phyloP scores from a whole-genome alignment of 2,113 vertebrate species.

The Oplegnathus fasciatus region DNA sequence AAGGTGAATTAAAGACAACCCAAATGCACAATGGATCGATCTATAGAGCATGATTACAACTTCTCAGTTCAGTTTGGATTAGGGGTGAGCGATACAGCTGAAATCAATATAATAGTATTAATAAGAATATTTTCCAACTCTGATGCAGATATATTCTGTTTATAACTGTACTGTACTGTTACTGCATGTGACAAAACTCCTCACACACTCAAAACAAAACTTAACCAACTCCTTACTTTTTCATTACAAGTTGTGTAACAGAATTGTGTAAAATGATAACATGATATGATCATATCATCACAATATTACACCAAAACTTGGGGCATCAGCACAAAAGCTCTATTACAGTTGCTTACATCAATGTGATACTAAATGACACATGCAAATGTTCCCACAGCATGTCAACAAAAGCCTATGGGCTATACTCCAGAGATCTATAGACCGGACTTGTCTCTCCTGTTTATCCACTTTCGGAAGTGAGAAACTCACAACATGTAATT shows the following conservation, averaged over 20 bases:
- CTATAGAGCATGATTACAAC: neutral
- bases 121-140: neutral
- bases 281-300: neutral
- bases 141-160: no score
- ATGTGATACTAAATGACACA: neutral
- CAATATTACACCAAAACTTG: neutral
- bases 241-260: neutral
- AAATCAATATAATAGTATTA: neutral
- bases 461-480: neutral
- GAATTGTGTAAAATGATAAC: neutral
- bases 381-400: constrained; percentile 22
- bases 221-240: neutral
- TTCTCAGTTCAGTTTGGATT: neutral
- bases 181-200: neutral
- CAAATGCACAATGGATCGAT: neutral
- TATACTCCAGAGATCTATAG: neutral
- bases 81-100: no score
- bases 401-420: neutral
- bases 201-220: neutral
- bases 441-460: constrained; percentile 4
- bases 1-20: neutral
- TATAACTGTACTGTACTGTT: neutral
- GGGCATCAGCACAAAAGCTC: neutral
- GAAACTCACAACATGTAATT: neutral
- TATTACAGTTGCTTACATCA: no score